A percentile compares a stretch with the other conserved stretches of the same genome.
Evolutionary conservation across 2,113 vertebrate genomes (phyloP).

Genomic region (Marmota flaviventris): DNA sequence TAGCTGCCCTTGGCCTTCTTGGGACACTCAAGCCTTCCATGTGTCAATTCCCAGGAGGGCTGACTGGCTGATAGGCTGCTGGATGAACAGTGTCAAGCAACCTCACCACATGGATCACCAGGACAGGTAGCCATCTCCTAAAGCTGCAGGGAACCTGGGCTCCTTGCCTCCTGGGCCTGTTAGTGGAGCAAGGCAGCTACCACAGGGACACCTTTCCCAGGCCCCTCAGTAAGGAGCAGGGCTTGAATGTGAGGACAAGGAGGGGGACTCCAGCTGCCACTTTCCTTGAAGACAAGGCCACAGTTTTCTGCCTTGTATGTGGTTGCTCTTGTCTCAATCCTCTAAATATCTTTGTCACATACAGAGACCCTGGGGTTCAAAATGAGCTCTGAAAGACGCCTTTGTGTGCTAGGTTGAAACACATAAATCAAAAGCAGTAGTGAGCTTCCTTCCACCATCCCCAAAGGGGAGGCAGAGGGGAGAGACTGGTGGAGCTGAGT

Average conservation of each 20-base stretch:
- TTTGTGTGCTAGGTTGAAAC: conserved; percentile 77
- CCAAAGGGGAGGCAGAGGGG: not conserved
- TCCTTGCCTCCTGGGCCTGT: not conserved
- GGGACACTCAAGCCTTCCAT: not conserved
- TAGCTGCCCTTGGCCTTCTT: not conserved
- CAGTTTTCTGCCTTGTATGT: conserved; percentile 62
- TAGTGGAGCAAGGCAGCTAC: not conserved
- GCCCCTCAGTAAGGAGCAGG: not conserved
- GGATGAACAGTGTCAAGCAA: not conserved
- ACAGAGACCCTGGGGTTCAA: conserved; percentile 63
- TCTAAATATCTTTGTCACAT: conserved; percentile 75
- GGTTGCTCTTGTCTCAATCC: conserved; percentile 63
- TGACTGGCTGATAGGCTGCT: not conserved
- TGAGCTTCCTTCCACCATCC: not conserved
- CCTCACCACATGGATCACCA: too few relatives aligned
- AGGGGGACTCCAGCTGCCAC: not conserved
- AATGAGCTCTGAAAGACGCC: conserved; percentile 75
- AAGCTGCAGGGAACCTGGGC: not conserved
- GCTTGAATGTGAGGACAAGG: not conserved
- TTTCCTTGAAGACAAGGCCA: not conserved
- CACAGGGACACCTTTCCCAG: not conserved
- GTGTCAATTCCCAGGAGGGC: not conserved
- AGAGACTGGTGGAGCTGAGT: not conserved
- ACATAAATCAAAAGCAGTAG: conserved; percentile 60
- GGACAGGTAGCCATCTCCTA: not conserved